Evolutionary conservation across 2,113 vertebrate species (phyloP), one percentile per base, ranked within the genome.

Genomic region (Arenaria interpres): DNA sequence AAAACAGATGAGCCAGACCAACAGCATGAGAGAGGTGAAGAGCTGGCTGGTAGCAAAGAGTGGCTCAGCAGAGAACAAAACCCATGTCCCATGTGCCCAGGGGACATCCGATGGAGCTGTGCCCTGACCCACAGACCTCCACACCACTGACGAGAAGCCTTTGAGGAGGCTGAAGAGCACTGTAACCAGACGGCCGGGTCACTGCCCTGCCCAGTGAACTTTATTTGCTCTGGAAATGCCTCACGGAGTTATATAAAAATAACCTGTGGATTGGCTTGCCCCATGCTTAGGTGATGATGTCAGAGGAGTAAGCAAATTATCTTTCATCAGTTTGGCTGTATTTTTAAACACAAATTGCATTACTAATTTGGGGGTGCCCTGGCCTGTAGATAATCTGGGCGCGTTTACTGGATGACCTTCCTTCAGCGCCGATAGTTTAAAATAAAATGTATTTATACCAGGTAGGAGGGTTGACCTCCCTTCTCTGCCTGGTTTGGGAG

Each of bases 261-360:
- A 93, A 96, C 95, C 78, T 32, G 45, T 64, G 92, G 88, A 89
- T 88, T 93, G 81, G 82, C 94, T 83, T 89, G 92, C 83, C 84
- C 90, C 72, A 84, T 74, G 95, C 90, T 96, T 89, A n/a, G 74
- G 67, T 73, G 85, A 86, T 97, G 97, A 97, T 91, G 96, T 97
- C 95, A 96, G 86, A n/a, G 59, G 85, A 86, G 35, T 23, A 82
- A 96, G 96, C 79, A 96, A 95, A 94, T 93, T 71, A 80, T 93
- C 95, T 96, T 94, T 97, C 97, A 96, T 95, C 87, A 85, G 91
- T 88, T 88, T 81, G 91, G 81, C 81, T 95, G 90, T 96, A 97
- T 97, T 98, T 98, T 96, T 97, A 97, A 98, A 98, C 71, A 88
- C 0, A 3, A 97, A 96, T 90, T 95, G 95, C 95, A 79, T 93